A percentile compares a stretch with the other conserved stretches of the same genome.
Conservation (phyloP, 1,140 invertebrate species). For the Chymomyza costata region DNA sequence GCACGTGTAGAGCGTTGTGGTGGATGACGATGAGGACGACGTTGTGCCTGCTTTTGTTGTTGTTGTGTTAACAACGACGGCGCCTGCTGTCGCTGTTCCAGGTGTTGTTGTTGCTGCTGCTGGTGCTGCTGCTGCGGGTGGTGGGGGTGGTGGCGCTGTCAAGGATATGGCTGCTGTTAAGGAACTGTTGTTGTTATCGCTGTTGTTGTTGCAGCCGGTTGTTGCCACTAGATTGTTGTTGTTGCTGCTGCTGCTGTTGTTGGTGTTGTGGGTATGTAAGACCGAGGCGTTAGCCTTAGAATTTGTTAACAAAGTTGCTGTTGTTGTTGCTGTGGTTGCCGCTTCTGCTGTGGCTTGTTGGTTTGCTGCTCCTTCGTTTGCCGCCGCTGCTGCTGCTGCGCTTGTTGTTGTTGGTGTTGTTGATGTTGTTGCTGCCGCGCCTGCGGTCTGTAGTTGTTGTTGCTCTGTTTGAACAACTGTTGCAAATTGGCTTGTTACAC, state of each 20-base stretch:
- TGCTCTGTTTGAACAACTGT: slow-evolving; percentile 21
- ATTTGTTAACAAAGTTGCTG: slow-evolving; percentile 27
- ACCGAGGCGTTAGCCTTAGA: slow-evolving; percentile 62
- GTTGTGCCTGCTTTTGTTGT: slow-evolving; percentile 9
- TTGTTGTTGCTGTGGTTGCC: too few relatives aligned
- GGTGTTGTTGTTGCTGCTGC: slow-evolving; percentile 18
- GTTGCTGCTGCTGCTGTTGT: slow-evolving; percentile 89
- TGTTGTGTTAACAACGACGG: slow-evolving; percentile 11
- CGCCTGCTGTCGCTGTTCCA: slow-evolving; percentile 13
- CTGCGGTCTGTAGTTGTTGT: slow-evolving; percentile 8
- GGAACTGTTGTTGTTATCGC: slow-evolving; percentile 7
- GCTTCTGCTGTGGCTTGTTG: slow-evolving; percentile 17
- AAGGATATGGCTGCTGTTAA: not conserved
- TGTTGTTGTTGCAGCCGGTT: slow-evolving; percentile 6
- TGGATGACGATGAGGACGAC: slow-evolving; percentile 37
- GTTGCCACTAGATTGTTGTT: slow-evolving; percentile 11
- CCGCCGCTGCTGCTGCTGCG: slow-evolving; percentile 1
- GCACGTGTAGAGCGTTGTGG: slow-evolving; percentile 61
- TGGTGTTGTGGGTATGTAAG: too few relatives aligned
- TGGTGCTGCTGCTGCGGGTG: slow-evolving; percentile 28
- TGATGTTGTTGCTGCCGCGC: slow-evolving; percentile 16
- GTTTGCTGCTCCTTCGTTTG: slow-evolving; percentile 10
- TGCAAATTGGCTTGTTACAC: slow-evolving; percentile 15
- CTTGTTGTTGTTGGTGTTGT: slow-evolving; percentile 8
- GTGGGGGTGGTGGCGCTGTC: slow-evolving; percentile 4